Evolutionary conservation across 2,797 vertebrate genomes (phyloP).

Genomic region (Chaenodraco wilsoni): DNA sequence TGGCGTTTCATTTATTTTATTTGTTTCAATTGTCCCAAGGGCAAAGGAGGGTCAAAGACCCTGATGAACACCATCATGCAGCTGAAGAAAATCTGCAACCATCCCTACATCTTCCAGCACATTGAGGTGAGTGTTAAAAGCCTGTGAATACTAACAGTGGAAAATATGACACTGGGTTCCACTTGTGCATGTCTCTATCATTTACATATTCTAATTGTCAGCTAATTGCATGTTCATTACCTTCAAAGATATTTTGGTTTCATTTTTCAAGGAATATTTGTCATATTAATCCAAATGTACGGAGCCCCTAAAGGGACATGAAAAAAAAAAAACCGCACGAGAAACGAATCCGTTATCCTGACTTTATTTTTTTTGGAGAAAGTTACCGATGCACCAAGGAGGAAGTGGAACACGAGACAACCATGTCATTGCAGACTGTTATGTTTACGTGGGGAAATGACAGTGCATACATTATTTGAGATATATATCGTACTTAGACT

Average conservation of each 20-base stretch:
- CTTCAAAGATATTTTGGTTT: not conserved
- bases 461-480: no score
- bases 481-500: no score
- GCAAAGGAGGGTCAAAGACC: conserved; percentile 98
- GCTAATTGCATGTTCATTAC: not conserved
- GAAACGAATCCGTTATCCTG: no score
- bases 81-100: conserved; percentile 98
- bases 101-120: conserved; percentile 98
- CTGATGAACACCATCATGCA: conserved; percentile 99
- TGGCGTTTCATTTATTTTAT: accelerated
- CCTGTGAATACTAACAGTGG: not conserved
- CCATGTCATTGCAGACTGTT: no score
- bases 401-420: no score
- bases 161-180: not conserved
- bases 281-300: not conserved
- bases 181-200: not conserved
- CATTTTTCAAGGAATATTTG: not conserved
- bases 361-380: no score
- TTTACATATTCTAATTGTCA: not conserved
- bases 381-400: no score
- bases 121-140: conserved; percentile 80
- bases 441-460: no score
- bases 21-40: conserved; percentile 74
- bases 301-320: no score
- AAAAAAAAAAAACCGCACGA: no score